phyloP scores from a whole-genome alignment of 2,113 vertebrate species.

The Coregonus clupeaformis region DNA sequence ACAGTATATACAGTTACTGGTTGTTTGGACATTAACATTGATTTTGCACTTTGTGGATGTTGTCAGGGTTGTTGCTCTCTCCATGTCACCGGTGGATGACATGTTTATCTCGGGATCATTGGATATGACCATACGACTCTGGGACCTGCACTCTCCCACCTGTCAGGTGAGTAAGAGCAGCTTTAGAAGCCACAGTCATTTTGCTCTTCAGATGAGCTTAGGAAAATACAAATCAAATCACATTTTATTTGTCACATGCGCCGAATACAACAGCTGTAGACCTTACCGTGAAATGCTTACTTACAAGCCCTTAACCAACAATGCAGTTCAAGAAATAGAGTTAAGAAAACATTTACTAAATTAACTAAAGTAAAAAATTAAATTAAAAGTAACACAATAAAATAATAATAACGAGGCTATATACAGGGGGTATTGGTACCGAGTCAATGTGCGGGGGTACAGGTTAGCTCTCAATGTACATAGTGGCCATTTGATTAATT shows the following conservation, averaged over 20 bases:
- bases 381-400: too few species aligned
- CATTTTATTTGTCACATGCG: too few species aligned
- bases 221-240: too few species aligned
- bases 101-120: slow-evolving; percentile 96
- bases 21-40: background rate
- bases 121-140: slow-evolving; percentile 94
- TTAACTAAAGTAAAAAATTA: too few species aligned
- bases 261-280: too few species aligned
- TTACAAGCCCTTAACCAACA: background rate
- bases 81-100: slow-evolving; percentile 97
- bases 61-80: slow-evolving; percentile 90
- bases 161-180: slow-evolving; percentile 79
- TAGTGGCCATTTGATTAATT: too few species aligned
- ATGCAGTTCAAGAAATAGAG: too few species aligned
- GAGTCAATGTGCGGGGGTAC: too few species aligned
- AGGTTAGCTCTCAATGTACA: too few species aligned
- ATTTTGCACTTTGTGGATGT: background rate
- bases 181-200: background rate
- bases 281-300: too few species aligned
- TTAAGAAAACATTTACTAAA: too few species aligned
- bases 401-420: background rate
- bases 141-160: slow-evolving; percentile 94
- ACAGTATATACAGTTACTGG: background rate
- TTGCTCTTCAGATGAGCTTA: too few species aligned
- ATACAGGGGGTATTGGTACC: slow-evolving; percentile 81